Evolutionary conservation across 2,888 invertebrate genomes (phyloP).

Genomic region (Harpalus rufipes): DNA sequence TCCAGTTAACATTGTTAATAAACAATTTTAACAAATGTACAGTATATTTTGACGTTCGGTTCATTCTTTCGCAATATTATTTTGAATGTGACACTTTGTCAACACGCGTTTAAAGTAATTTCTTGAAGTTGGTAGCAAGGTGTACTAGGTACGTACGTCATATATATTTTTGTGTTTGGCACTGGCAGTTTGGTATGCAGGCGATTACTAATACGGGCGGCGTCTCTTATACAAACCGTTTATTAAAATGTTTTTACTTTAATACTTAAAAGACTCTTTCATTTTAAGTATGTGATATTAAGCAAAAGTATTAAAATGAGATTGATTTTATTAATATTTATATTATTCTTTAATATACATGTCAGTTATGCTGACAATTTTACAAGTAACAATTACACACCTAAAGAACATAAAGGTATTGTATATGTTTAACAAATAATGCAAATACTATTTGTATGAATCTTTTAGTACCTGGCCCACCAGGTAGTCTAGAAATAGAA

Average conservation of each 20-base stretch:
- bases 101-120: background rate
- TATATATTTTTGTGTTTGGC: background rate
- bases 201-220: conserved; percentile 53
- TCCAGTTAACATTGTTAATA: background rate
- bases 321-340: conserved; percentile 39
- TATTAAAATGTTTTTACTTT: conserved; percentile 15
- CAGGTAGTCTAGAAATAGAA: conserved; percentile 80
- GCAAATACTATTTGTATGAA: conserved; percentile 5
- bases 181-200: conserved; percentile 1
- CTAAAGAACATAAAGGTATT: conserved; percentile 4
- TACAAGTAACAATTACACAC: conserved; percentile 39
- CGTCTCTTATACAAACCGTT: conserved; percentile 7
- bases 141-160: background rate
- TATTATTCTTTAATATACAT: conserved; percentile 26
- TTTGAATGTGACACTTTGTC: conserved; percentile 1
- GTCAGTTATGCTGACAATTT: conserved; percentile 5
- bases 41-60: background rate
- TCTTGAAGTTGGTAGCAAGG: background rate
- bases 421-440: conserved; percentile 4
- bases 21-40: background rate
- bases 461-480: conserved; percentile 83
- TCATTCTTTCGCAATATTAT: conserved; percentile 9
- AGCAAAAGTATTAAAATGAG: conserved; percentile 33
- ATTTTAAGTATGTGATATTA: conserved; percentile 30
- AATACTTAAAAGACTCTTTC: background rate